A percentile compares a stretch with the other conserved stretches of the same genome.
Evolutionary conservation across 1,140 invertebrate genomes (phyloP).

Genomic region (Uloborus diversus): DNA sequence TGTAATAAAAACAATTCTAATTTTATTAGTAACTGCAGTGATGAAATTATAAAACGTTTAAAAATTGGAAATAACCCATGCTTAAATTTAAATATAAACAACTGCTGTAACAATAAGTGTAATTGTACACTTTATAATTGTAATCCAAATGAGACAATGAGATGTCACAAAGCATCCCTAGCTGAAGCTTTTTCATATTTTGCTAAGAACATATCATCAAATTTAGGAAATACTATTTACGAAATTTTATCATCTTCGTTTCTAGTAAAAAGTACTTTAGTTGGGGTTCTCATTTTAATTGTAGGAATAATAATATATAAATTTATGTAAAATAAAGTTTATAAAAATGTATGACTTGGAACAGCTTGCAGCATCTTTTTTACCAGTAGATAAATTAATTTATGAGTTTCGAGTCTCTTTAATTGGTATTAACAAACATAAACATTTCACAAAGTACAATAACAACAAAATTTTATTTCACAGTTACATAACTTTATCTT

Average conservation of each 20-base stretch:
- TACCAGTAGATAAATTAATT: not conserved
- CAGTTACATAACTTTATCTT: not conserved
- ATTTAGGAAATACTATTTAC: too few relatives aligned
- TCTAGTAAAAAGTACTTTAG: not conserved
- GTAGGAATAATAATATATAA: not conserved
- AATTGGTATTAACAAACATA: not conserved
- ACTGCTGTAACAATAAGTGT: not conserved
- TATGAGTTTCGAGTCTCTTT: not conserved
- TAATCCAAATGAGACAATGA: not conserved
- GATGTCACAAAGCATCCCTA: not conserved
- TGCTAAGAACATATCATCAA: too few relatives aligned
- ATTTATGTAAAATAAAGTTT: not conserved
- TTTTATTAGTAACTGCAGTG: not conserved
- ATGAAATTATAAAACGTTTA: too few relatives aligned
- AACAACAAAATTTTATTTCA: too few relatives aligned
- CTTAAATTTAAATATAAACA: not conserved
- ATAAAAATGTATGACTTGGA: constrained; percentile 5
- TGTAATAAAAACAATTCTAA: not conserved
- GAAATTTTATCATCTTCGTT: not conserved
- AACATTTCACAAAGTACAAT: not conserved
- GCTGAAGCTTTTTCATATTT: not conserved
- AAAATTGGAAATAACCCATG: not conserved
- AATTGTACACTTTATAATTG: constrained; percentile 7
- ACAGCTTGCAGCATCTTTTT: not conserved
- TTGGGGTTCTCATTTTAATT: too few relatives aligned